Percentiles rank a stretch among this genome's conserved stretches.
These are phyloP conservation scores for Epinotia nisella DNA, from an alignment of 2,888 invertebrate species.

Conservation along the genomic window DNA sequence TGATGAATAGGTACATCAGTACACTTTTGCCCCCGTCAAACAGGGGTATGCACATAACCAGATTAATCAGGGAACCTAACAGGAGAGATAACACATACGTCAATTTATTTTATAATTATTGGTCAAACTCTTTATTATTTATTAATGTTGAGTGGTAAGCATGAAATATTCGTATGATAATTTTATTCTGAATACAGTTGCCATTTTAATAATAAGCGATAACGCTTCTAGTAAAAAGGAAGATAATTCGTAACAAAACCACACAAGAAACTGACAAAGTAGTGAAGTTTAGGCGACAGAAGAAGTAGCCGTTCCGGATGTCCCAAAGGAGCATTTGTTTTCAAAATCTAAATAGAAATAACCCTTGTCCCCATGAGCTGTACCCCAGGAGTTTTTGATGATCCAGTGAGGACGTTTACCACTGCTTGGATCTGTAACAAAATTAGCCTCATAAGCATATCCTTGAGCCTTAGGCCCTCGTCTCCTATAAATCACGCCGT, in stretches of 20 bases:
- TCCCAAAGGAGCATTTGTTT: background rate
- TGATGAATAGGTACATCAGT: too few relatives aligned
- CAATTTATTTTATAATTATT: too few relatives aligned
- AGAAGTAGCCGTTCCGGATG: background rate
- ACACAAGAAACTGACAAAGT: background rate
- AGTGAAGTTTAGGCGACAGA: background rate
- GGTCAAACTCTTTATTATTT: too few relatives aligned
- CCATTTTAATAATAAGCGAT: too few relatives aligned
- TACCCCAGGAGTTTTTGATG: slow-evolving; percentile 2
- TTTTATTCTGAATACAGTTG: too few relatives aligned
- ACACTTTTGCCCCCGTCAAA: too few relatives aligned
- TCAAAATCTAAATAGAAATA: background rate
- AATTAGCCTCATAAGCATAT: background rate
- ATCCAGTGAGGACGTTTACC: slow-evolving; percentile 1
- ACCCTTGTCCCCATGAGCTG: background rate
- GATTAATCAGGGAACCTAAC: too few relatives aligned
- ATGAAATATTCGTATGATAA: too few relatives aligned
- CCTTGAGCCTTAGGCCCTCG: background rate
- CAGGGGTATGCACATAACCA: too few relatives aligned
- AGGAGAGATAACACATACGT: too few relatives aligned
- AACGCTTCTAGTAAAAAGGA: background rate
- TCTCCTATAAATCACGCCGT: too few relatives aligned
- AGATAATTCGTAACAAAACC: background rate
- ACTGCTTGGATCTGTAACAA: background rate
- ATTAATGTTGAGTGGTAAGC: too few relatives aligned